Base-by-base conservation (phyloP, 1,140 invertebrate genomes). In the Euwallacea fornicatus region DNA sequence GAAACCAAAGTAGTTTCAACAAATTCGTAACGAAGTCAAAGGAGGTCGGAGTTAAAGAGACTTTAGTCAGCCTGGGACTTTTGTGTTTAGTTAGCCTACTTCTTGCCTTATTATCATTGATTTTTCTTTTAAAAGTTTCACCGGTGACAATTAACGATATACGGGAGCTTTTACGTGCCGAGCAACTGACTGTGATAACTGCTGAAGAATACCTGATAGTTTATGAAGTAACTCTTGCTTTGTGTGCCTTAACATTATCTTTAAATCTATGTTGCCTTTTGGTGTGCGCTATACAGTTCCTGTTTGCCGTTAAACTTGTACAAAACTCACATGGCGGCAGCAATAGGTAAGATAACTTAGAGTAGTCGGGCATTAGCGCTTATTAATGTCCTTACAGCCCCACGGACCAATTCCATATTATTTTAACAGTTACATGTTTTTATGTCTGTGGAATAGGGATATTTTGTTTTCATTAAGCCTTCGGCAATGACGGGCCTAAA, bases 241-340 rank as follows among this genome's bases (percentile, higher is more conserved):
- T 96, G 70, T 93, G 93, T 79, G 93, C 94, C 9, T 85, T 96
- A 66, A 94, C 94, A 21, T 83, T 96, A 21, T 93, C 92, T 0
- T 83, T 96, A 42, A 94, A 96, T 82, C 85, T 96, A 13, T 95
- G 93, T 83, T 96, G 94, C 80, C 85, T 96, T 47, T 87, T 97
- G 71, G 93, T 97, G 67, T 97, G 94, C 85, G 91, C 93, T 71
- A 94, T 96, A 77, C 95, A 97, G 84, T 96, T 95, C 84, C 87
- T 96, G 75, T 96, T 96, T 81, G 92, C 93, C 33, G 91, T 96
- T 66, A 96, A 96, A 85, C 87, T 97, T 77, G 88, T 94, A 72
- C 91, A 93, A 76, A 90, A 91, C 42, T 89, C 86, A 11, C 85
- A 81, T 83, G 86, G 86, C 83, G 79, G 80, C 72, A 80, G 68